These are phyloP conservation scores for Drosophila bocki DNA, from an alignment of 1,140 invertebrate genomes.

Conservation along the genomic window DNA sequence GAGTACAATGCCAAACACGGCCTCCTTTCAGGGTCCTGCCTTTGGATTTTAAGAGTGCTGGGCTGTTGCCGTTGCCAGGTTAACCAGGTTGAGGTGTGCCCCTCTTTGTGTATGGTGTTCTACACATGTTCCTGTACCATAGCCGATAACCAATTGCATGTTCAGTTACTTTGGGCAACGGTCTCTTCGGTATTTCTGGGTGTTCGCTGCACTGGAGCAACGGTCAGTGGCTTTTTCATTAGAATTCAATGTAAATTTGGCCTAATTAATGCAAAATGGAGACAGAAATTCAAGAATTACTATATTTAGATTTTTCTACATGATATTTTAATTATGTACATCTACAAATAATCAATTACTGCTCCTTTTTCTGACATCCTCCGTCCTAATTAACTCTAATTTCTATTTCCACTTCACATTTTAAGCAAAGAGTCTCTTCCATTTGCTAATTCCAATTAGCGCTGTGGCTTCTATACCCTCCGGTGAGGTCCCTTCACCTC, in stretches of 20 bases:
- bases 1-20: slow-evolving; percentile 22
- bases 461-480: slow-evolving; percentile 11
- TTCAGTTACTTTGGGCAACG: slow-evolving; percentile 9
- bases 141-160: slow-evolving; percentile 24
- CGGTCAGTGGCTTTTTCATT: too few species aligned
- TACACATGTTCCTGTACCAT: slow-evolving; percentile 39
- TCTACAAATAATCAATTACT: too few species aligned
- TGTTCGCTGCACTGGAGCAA: neutral
- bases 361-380: too few species aligned
- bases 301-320: too few species aligned
- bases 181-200: neutral
- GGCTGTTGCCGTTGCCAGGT: slow-evolving; percentile 19
- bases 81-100: slow-evolving; percentile 24
- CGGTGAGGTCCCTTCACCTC: neutral
- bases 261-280: too few species aligned
- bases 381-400: neutral
- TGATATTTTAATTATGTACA: too few species aligned
- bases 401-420: neutral
- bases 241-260: neutral
- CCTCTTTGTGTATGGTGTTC: slow-evolving; percentile 17
- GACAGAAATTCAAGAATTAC: too few species aligned
- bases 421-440: neutral
- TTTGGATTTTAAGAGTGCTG: neutral
- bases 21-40: neutral
- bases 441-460: slow-evolving; percentile 57